A percentile compares a stretch with the other conserved stretches of the same genome.
Conservation (phyloP, 2,113 vertebrate genomes). For the Phycodurus eques region DNA sequence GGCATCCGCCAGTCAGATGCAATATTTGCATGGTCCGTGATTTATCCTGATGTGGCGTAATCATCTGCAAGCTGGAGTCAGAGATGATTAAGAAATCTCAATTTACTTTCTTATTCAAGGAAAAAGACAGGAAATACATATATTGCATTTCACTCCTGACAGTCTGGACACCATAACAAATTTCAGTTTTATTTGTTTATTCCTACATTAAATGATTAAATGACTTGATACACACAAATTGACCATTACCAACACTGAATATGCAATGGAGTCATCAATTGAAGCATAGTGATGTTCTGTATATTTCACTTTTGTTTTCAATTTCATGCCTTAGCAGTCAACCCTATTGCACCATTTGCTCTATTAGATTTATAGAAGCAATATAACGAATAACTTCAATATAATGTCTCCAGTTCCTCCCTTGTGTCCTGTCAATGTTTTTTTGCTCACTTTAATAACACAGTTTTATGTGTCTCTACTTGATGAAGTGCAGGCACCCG, state of each 20-base stretch:
- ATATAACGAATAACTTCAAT: constrained; percentile 56
- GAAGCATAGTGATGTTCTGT: constrained; percentile 19
- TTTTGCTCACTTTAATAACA: constrained; percentile 31
- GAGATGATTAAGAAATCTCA: background rate
- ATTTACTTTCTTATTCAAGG: background rate
- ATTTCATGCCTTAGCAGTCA: constrained; percentile 64
- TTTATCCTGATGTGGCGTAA: background rate
- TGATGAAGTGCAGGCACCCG: constrained; percentile 8
- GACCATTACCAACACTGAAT: constrained; percentile 8
- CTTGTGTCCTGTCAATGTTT: constrained; percentile 34
- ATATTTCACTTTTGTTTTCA: constrained; percentile 62
- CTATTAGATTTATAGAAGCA: constrained; percentile 58
- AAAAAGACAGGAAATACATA: background rate
- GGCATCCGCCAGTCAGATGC: background rate
- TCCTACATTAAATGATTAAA: background rate
- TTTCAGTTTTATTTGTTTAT: background rate
- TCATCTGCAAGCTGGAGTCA: background rate
- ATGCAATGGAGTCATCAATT: constrained; percentile 23
- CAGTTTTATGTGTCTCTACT: constrained; percentile 32
- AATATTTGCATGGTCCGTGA: background rate
- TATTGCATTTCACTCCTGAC: background rate
- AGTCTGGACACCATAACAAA: background rate
- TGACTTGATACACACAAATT: background rate
- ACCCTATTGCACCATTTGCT: constrained; percentile 51
- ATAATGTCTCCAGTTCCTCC: constrained; percentile 45